Base-by-base conservation (phyloP, 2,797 vertebrate genomes). In the Cirrhinus mrigala region DNA sequence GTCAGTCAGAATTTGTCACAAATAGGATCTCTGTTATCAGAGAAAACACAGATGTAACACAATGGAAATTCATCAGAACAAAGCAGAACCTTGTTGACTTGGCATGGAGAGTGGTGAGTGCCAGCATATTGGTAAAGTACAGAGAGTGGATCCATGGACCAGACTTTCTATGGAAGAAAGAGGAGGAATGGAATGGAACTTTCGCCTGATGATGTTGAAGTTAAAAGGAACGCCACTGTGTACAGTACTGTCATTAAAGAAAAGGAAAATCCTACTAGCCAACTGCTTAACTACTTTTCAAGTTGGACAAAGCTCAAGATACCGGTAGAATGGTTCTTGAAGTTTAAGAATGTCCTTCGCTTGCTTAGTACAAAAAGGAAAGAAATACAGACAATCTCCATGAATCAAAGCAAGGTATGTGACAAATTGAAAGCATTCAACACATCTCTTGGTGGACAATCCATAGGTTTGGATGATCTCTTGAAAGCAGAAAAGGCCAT, bases 11-110 rank as follows among this genome's bases (percentile, higher is more conserved):
- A 71, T 46, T 71, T 71, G 40, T 71, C 11, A 22, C 40, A 12
- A 71, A 50, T 50, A 50, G 12, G 3, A 50, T 50, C 12, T 50
- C 48, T 15, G 14, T 52, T 71, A 71, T 71, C 12, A 22, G 40
- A 46, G 40, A 71, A 44, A 29, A 54, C 24, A 74, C 24, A 27
- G n/a, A 29, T 20, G 14, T 52, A 24, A 71, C 20, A 24, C 69
- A 71, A 5, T 48, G 58, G 37, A 64, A 79, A 64, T 64, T 29
- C 9, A 79, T 79, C 60, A 79, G 58, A 29, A 79, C 58, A 27
- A 79, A 79, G 56, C 58, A 46, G 56, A 64, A 64, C 8, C 58
- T 44, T 0, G 75, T 12, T 16, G 33, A 44, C 75, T 4, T 60
- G 3, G 54, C 75, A 64, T 33, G 60, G 66, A 66, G 24, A 79